Evolutionary conservation across 2,888 invertebrate genomes (phyloP), one percentile per base, ranked within the genome.

Genomic region (Rhagium mordax): DNA sequence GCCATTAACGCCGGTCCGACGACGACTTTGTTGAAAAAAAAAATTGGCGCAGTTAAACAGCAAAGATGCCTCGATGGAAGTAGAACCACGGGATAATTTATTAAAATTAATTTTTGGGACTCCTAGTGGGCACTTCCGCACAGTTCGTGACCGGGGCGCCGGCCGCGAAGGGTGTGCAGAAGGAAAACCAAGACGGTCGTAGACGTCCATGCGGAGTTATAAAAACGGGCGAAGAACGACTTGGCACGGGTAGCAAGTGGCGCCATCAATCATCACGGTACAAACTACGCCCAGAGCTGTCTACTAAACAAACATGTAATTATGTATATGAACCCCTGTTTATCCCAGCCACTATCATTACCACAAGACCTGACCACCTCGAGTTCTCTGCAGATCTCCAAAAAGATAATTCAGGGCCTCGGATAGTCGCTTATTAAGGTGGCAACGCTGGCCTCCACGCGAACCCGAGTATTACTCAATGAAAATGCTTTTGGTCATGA

Each of bases 271-370:
- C 87, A 87, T 85, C 84, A 77, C 82, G 80, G 83, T 81, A 82
- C 84, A 84, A 86, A 86, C 86, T 84, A 87, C 88, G 88, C 88
- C 87, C 86, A 86, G 82, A 85, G 87, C 87, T 86, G 87, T 88
- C 87, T 86, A 86, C 87, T 87, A 88, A 88, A 88, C 88, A 88
- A 88, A 88, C 88, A 88, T 88, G 86, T 88, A 88, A 88, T 88
- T 88, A 87, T 87, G 87, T 87, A 87, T 87, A 87, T 87, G 86
- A 87, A 87, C 87, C 87, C 85, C 86, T 87, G 87, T 87, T 87
- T 87, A 87, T 87, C 82, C 86, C 78, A 79, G 83, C 84, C 84
- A 85, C 86, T 86, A 85, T 86, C 83, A 86, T 86, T 86, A 86
- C 85, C 83, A 81, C 83, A 79, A 81, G 76, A 77, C 79, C 81